Percentiles rank a stretch among this genome's conserved stretches.
Conservation (phyloP, 2,113 vertebrate species). For the Rousettus leschenaultii region DNA sequence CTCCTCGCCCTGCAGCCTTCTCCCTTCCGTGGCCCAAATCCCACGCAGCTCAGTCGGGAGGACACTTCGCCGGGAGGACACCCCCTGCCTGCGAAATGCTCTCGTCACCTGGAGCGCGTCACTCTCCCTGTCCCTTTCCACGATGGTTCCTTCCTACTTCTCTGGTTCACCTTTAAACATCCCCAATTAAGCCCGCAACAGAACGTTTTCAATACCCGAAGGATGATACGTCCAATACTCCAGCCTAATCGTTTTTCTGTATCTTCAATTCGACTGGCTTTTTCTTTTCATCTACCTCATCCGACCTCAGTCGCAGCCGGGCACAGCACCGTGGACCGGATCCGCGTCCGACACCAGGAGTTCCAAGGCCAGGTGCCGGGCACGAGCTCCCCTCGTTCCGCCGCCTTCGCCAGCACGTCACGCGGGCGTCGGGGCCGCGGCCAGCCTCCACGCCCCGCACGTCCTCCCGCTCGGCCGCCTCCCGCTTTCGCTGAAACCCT, state of each 20-base stretch:
- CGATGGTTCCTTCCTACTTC: not conserved
- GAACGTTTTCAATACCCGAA: not conserved
- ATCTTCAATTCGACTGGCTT: not conserved
- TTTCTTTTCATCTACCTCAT: not conserved
- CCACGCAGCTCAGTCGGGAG: not conserved
- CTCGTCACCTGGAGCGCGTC: not conserved
- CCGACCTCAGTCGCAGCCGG: not conserved
- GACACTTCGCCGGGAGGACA: not conserved
- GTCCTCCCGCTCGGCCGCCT: not conserved
- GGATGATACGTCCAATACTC: not conserved
- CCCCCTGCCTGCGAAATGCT: not conserved
- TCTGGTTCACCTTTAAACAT: not conserved
- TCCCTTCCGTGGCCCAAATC: not conserved
- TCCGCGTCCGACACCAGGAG: too few relatives aligned
- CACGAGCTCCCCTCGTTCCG: not conserved
- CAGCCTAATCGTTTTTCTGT: not conserved
- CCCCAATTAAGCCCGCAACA: not conserved
- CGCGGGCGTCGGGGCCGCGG: not conserved
- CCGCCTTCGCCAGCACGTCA: not conserved
- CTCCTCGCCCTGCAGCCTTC: not conserved
- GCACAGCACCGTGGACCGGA: not conserved
- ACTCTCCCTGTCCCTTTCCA: not conserved
- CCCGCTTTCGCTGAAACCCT: not conserved
- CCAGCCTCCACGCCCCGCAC: not conserved
- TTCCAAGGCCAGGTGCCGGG: accelerated